These are phyloP conservation scores for Megamerina dolium DNA, from an alignment of 2,888 invertebrate species.

Conservation along the genomic window DNA sequence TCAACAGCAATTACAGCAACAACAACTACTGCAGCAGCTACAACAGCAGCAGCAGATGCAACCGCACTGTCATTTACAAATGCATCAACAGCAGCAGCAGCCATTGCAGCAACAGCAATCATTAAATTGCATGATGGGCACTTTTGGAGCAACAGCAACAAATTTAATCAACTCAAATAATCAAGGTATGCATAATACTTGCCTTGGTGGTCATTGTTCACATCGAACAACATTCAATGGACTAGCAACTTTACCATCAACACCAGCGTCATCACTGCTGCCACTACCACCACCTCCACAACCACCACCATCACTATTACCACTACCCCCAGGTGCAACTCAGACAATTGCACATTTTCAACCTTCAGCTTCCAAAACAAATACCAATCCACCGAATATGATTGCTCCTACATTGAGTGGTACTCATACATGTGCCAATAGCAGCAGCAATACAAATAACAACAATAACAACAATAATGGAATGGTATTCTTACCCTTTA, in stretches of 20 bases:
- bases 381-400: too few relatives aligned
- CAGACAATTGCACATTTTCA: too few relatives aligned
- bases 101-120: slow-evolving; percentile 8
- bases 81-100: slow-evolving; percentile 11
- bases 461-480: slow-evolving; percentile 25
- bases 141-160: slow-evolving; percentile 1
- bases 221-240: slow-evolving; percentile 12
- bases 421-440: too few relatives aligned
- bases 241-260: too few relatives aligned
- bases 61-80: slow-evolving; percentile 1
- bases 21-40: slow-evolving; percentile 17
- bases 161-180: neutral
- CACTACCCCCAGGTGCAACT: slow-evolving; percentile 2
- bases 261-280: neutral
- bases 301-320: too few relatives aligned
- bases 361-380: too few relatives aligned
- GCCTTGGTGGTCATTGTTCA: slow-evolving; percentile 6
- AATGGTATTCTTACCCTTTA: slow-evolving; percentile 39
- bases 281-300: slow-evolving; percentile 9
- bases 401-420: too few relatives aligned
- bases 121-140: neutral
- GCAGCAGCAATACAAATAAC: too few relatives aligned
- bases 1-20: slow-evolving; percentile 18
- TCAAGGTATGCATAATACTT: neutral
- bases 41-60: slow-evolving; percentile 4